These are phyloP conservation scores for Parazoanthus swiftii DNA, from an alignment of 92 coral and sea anemone genomes.

Conservation along the genomic window DNA sequence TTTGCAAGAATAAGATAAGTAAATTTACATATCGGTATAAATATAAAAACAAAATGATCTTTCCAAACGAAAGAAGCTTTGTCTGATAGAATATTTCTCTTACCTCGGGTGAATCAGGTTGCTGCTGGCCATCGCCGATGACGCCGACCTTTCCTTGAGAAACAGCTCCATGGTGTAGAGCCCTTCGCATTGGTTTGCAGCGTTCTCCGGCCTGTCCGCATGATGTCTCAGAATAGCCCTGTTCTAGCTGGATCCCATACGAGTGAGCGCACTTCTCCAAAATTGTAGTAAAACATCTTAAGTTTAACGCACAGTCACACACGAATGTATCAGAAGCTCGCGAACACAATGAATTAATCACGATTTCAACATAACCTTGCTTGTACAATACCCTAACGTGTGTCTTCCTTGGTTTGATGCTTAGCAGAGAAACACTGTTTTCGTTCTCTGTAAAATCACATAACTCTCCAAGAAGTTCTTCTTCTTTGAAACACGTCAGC, in stretches of 20 bases:
- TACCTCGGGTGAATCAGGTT: too few relatives aligned
- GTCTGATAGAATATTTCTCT: too few relatives aligned
- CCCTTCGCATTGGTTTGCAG: background rate
- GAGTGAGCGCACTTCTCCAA: background rate
- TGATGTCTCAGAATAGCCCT: background rate
- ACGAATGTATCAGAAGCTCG: background rate
- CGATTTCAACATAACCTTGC: background rate
- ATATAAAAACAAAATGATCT: too few relatives aligned
- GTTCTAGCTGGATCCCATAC: background rate
- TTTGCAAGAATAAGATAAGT: too few relatives aligned
- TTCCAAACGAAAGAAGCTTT: background rate
- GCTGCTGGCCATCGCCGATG: too few relatives aligned
- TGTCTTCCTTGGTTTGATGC: background rate
- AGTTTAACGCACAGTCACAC: background rate
- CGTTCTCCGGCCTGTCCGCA: background rate
- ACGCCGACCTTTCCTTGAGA: too few relatives aligned
- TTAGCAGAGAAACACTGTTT: background rate
- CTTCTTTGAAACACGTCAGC: background rate
- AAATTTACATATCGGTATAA: too few relatives aligned
- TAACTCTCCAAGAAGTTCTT: constrained; percentile 6
- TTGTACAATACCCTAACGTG: background rate
- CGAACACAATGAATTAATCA: background rate
- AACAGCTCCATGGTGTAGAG: background rate
- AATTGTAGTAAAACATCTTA: background rate
- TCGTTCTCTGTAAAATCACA: background rate